phyloP scores from a whole-genome alignment of 1,140 invertebrate species.

The Sitophilus oryzae region DNA sequence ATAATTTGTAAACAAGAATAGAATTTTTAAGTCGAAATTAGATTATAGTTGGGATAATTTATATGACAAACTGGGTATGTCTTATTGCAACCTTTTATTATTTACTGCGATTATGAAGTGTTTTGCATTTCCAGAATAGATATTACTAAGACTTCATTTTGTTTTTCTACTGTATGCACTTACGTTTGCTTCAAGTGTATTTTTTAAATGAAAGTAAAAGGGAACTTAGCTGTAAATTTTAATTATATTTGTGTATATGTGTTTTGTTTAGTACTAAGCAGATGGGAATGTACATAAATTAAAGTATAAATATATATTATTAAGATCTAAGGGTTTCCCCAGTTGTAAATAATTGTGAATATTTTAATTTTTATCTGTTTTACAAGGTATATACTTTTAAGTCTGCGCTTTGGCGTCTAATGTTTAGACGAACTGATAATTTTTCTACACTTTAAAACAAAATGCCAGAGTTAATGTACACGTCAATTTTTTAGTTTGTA shows the following conservation, averaged over 20 bases:
- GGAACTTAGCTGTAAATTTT: too few species aligned
- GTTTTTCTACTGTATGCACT: slow-evolving; percentile 8
- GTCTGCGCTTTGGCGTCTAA: slow-evolving; percentile 35
- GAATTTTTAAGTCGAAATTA: slow-evolving; percentile 26
- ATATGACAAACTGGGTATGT: slow-evolving; percentile 14
- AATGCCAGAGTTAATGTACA: slow-evolving; percentile 41
- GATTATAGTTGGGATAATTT: slow-evolving; percentile 22
- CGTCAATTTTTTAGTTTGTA: slow-evolving; percentile 43
- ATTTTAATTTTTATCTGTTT: slow-evolving; percentile 39
- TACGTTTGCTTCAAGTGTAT: slow-evolving; percentile 24
- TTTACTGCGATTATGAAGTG: slow-evolving; percentile 18
- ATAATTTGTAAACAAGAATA: slow-evolving; percentile 30
- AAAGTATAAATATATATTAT: slow-evolving; percentile 28
- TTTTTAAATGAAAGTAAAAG: too few species aligned
- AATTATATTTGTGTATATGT: slow-evolving; percentile 22
- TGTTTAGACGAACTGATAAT: slow-evolving; percentile 38
- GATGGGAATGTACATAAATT: slow-evolving; percentile 36
- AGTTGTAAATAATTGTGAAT: slow-evolving; percentile 40
- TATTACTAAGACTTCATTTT: too few species aligned
- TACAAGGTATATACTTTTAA: slow-evolving; percentile 36
- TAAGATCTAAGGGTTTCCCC: slow-evolving; percentile 25
- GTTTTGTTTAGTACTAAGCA: slow-evolving; percentile 24
- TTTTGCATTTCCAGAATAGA: slow-evolving; percentile 35
- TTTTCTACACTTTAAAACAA: slow-evolving; percentile 41
- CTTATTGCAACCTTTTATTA: slow-evolving; percentile 10